A percentile compares a stretch with the other conserved stretches of the same genome.
Evolutionary conservation across 2,797 vertebrate species (phyloP).

Genomic region (Scleropages formosus): DNA sequence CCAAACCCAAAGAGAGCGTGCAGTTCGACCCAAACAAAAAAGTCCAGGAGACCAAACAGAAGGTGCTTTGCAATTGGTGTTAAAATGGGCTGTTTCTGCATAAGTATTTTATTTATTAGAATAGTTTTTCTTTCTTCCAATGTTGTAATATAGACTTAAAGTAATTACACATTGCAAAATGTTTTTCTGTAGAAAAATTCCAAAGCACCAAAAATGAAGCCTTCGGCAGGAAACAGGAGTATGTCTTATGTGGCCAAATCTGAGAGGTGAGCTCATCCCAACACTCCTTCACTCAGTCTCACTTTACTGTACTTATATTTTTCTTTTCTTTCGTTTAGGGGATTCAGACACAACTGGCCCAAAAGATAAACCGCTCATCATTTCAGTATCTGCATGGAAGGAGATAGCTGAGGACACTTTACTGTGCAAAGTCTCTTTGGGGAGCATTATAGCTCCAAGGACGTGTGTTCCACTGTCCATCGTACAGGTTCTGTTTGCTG

Average conservation of each 20-base stretch:
- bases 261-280: conserved; percentile 69
- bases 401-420: conserved; percentile 10
- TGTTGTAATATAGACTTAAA: too few species aligned
- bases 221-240: conserved; percentile 73
- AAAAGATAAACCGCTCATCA: conserved; percentile 75
- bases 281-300: not conserved
- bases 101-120: not conserved
- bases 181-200: conserved; percentile 54
- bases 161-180: too few species aligned
- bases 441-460: conserved; percentile 1
- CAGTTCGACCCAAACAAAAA: conserved; percentile 88
- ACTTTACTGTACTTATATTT: conserved; percentile 25
- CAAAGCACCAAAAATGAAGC: conserved; percentile 60
- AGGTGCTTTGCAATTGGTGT: conserved; percentile 50
- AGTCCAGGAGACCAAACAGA: conserved; percentile 55
- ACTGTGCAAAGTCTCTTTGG: conserved; percentile 26
- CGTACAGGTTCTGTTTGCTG: not conserved
- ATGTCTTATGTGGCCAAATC: conserved; percentile 84
- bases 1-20: conserved; percentile 69
- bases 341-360: conserved; percentile 87
- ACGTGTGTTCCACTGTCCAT: not conserved
- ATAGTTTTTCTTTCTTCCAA: not conserved
- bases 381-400: not conserved
- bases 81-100: too few species aligned
- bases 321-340: conserved; percentile 66